These are phyloP conservation scores for Bombus difficillimus DNA, from an alignment of 1,140 invertebrate species.

Conservation along the genomic window DNA sequence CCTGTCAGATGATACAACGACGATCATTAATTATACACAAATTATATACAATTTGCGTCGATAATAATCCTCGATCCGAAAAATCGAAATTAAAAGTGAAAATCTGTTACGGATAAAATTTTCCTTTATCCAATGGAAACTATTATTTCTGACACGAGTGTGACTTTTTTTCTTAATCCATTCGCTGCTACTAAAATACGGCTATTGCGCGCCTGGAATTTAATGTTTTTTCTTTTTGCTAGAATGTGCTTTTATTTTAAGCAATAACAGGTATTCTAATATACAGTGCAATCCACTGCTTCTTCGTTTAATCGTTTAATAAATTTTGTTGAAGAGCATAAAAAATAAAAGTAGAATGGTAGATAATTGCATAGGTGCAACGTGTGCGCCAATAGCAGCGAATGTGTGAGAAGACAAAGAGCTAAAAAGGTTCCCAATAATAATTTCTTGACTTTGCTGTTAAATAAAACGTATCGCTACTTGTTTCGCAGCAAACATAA, in stretches of 20 bases:
- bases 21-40: too few species aligned
- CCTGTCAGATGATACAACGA: too few species aligned
- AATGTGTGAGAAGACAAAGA: neutral
- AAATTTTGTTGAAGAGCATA: too few species aligned
- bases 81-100: too few species aligned
- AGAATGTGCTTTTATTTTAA: too few species aligned
- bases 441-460: neutral
- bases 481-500: neutral
- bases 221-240: neutral
- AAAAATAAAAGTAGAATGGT: too few species aligned
- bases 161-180: neutral
- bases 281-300: neutral
- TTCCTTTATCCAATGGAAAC: neutral
- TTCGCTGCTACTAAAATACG: neutral
- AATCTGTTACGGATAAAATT: neutral
- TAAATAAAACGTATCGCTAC: neutral
- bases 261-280: neutral
- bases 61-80: too few species aligned
- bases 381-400: neutral
- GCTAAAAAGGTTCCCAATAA: neutral
- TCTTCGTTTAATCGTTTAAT: neutral
- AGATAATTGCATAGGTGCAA: too few species aligned
- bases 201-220: neutral
- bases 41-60: too few species aligned
- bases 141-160: neutral